Base-by-base conservation (phyloP, 2,113 vertebrate species). In the Caracal caracal region DNA sequence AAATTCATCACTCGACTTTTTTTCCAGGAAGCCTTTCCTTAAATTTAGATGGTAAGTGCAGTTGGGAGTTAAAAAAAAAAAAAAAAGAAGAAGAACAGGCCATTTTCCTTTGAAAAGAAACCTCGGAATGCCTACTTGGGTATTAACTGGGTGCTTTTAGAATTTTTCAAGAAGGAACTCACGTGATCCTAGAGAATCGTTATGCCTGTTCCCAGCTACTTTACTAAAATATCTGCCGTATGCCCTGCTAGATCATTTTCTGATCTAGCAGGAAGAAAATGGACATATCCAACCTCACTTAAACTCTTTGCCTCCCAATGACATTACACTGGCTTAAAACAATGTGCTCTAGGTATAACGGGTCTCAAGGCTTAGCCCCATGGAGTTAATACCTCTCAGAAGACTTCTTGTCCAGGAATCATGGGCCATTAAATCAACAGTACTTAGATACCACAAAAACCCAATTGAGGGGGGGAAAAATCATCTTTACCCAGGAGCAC, bases 81-180 rank as follows among this genome's bases (percentile, higher is more conserved):
- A 86, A 47, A 94, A 6, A 87, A n/a, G 24, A 59, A 59, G 3
- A 28, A 12, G 37, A 89, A 56, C 63, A 11, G 53, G 56, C 6
- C 6, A 26, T 75, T 94, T 83, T 92, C n/a, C 85, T 94, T 91
- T 92, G 90, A 87, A 93, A 96, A 88, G 49, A 86, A 87, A 43
- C 53, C 78, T 53, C 49, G 2, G 86, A 65, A 66, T 56, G 71
- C 68, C 71, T 88, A 12, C 70, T 63, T 85, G 33, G 63, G 35
- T 82, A 84, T 84, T 90, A 66, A 65, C 30, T 47, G 56, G 40
- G 16, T 71, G 68, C 53, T 13, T 73, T 95, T 91, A 85, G 81
- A n/a, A 76, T 76, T 28, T 28, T 30, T 76, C 73, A 10, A 75
- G 71, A 20, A 73, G 82, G 37, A 95, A 84, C 26, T 73, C 85